Conservation (phyloP, 1,140 invertebrate genomes). For the Triops longicaudatus region DNA sequence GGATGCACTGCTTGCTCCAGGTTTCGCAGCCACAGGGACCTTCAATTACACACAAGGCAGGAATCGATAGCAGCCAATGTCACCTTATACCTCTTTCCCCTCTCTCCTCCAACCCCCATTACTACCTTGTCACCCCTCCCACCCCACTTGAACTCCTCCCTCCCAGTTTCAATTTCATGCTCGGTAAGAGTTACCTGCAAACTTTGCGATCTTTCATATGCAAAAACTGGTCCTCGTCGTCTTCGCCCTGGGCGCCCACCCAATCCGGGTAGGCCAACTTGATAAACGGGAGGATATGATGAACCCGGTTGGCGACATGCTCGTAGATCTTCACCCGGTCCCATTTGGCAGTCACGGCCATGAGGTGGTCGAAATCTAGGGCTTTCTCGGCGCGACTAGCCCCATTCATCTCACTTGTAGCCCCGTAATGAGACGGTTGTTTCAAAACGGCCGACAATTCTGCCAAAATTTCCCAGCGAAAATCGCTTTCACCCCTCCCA, state of each 20-base stretch:
- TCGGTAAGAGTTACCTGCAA: conserved; percentile 63
- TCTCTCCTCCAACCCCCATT: no score
- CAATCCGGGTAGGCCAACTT: conserved; percentile 69
- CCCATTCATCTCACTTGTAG: neutral
- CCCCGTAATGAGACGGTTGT: neutral
- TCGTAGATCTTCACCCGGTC: conserved; percentile 38
- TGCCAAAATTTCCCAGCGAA: conserved; percentile 2
- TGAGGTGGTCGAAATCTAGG: conserved; percentile 31
- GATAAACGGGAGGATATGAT: conserved; percentile 56
- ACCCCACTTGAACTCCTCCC: conserved; percentile 46
- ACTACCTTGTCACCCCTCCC: no score
- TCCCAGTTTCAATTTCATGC: conserved; percentile 58
- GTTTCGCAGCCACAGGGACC: conserved; percentile 48
- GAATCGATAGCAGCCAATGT: conserved; percentile 26
- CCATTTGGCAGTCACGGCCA: conserved; percentile 28
- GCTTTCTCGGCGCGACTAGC: conserved; percentile 21
- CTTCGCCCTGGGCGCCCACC: conserved; percentile 46
- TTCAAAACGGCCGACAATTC: neutral
- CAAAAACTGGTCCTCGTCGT: conserved; percentile 35
- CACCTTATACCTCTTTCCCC: conserved; percentile 49
- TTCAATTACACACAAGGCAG: conserved; percentile 31
- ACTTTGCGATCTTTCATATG: conserved; percentile 52
- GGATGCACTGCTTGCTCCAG: conserved; percentile 53
- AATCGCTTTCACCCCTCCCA: neutral
- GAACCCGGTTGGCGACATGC: conserved; percentile 44